Conservation (phyloP, 1,140 invertebrate species). For the Helicoverpa armigera region DNA sequence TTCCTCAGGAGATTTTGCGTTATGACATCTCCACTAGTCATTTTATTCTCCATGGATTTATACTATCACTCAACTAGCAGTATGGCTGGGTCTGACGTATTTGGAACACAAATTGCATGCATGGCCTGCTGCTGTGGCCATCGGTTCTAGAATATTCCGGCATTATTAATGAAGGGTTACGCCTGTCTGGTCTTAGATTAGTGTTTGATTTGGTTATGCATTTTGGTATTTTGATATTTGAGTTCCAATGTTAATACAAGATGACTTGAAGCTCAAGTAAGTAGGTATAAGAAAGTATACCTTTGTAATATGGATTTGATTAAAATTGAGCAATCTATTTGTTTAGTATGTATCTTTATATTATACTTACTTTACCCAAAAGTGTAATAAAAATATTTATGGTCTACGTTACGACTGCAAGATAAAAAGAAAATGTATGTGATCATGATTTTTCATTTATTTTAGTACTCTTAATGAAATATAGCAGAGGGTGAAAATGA, state of each 20-base stretch:
- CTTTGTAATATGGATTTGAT: too few species aligned
- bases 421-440: not conserved
- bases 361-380: too few species aligned
- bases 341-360: too few species aligned
- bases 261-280: too few species aligned
- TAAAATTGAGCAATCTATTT: too few species aligned
- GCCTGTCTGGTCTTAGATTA: not conserved
- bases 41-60: too few species aligned
- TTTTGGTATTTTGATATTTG: not conserved
- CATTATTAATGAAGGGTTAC: slow-evolving; percentile 14
- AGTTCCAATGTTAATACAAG: not conserved
- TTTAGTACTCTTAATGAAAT: not conserved
- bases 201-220: not conserved
- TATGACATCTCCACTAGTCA: too few species aligned
- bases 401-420: too few species aligned
- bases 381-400: too few species aligned
- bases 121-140: not conserved
- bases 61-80: too few species aligned
- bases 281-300: too few species aligned
- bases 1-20: too few species aligned
- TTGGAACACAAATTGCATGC: slow-evolving; percentile 29
- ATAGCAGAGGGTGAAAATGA: not conserved
- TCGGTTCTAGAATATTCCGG: not conserved
- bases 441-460: not conserved
- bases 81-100: slow-evolving; percentile 18